Percentiles rank a stretch among this genome's conserved stretches.
Conservation (phyloP, 2,888 invertebrate species). For the Plagiodera versicolora region DNA sequence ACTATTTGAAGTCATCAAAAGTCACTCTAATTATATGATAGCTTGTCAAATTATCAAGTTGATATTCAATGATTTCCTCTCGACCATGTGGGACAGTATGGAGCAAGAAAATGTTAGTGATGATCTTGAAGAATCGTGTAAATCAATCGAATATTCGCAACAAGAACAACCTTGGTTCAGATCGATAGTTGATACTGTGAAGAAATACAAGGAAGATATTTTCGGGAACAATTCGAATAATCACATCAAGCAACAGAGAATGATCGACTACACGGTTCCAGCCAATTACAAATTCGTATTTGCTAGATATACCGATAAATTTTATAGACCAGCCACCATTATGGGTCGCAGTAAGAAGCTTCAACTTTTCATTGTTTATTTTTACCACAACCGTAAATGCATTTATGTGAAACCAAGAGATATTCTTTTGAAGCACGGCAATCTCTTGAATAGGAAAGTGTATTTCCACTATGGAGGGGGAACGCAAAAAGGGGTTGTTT, state of each 20-base stretch:
- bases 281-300: conserved; percentile 36
- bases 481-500: conserved; percentile 31
- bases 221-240: conserved; percentile 22
- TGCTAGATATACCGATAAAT: conserved; percentile 31
- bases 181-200: conserved; percentile 32
- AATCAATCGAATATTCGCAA: neutral
- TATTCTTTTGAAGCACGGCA: conserved; percentile 36
- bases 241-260: conserved; percentile 17
- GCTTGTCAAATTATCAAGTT: neutral
- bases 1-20: neutral
- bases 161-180: conserved; percentile 27
- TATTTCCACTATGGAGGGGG: conserved; percentile 29
- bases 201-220: conserved; percentile 30
- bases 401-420: conserved; percentile 30
- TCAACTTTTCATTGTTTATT: conserved; percentile 30
- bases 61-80: neutral
- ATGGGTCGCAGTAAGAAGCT: conserved; percentile 34
- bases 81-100: conserved; percentile 15
- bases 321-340: conserved; percentile 32
- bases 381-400: conserved; percentile 35
- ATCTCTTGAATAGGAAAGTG: conserved; percentile 33
- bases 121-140: neutral
- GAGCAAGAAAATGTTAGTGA: conserved; percentile 7
- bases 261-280: conserved; percentile 30
- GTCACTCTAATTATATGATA: neutral